phyloP scores from a whole-genome alignment of 1,140 invertebrate species.

The Cotesia glomerata region DNA sequence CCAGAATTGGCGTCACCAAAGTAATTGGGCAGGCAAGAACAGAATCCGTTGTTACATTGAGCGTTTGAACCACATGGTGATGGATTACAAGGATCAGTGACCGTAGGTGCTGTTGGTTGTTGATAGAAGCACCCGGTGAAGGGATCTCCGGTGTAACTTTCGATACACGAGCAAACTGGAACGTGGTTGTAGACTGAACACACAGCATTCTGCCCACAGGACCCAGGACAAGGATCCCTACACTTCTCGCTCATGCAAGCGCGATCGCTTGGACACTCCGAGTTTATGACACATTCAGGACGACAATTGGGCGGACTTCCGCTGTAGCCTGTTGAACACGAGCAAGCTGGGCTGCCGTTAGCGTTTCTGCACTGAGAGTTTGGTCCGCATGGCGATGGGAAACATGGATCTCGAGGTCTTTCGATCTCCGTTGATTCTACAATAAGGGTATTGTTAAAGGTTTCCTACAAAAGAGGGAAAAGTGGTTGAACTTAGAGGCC shows the following conservation, averaged over 20 bases:
- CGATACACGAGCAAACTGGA: slow-evolving; percentile 74
- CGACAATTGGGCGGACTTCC: slow-evolving; percentile 70
- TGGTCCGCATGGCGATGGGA: slow-evolving; percentile 71
- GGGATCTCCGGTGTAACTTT: slow-evolving; percentile 77
- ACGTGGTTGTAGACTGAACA: slow-evolving; percentile 75
- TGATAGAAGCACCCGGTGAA: slow-evolving; percentile 68
- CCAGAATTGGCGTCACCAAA: slow-evolving; percentile 73
- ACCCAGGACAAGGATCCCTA: slow-evolving; percentile 69
- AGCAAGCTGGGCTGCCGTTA: slow-evolving; percentile 68
- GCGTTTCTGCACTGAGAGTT: slow-evolving; percentile 70
- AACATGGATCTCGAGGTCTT: slow-evolving; percentile 56
- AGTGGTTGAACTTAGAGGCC: neutral
- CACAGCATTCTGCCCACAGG: slow-evolving; percentile 71
- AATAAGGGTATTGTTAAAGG: too few relatives aligned
- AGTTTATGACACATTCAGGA: slow-evolving; percentile 70
- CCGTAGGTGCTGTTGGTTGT: slow-evolving; percentile 48
- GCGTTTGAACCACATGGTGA: slow-evolving; percentile 74
- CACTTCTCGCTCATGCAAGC: slow-evolving; percentile 74
- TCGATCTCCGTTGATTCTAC: too few relatives aligned
- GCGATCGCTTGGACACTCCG: slow-evolving; percentile 70
- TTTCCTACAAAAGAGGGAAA: too few relatives aligned
- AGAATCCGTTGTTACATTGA: slow-evolving; percentile 67
- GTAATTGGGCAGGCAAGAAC: slow-evolving; percentile 71
- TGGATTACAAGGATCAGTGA: slow-evolving; percentile 68
- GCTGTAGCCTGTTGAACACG: slow-evolving; percentile 69